Base-by-base conservation (phyloP, 92 coral and sea anemone species). In the Parazoanthus darwini region DNA sequence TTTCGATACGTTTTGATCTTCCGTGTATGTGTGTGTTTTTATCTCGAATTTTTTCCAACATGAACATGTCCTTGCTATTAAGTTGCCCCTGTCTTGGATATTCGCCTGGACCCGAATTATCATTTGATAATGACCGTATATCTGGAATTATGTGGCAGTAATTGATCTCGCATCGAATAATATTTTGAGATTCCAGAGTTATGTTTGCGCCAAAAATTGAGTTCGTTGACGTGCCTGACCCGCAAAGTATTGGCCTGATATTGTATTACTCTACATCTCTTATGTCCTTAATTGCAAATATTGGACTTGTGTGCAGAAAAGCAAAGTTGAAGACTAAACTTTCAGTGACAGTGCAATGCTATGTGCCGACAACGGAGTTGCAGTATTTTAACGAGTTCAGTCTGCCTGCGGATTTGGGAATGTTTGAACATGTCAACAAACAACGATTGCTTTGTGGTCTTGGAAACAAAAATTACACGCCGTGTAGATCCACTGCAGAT, bases 401-500 rank as follows among this genome's bases (percentile, higher is more conserved):
- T 76, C n/a, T 59, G 35, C 74, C 18, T 0, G 46, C 68, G 54
- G 74, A 81, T 59, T 59, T 20, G 48, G 74, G 85, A 59, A 81
- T 81, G 85, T 81, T 59, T 63, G 33, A 29, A 6, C 38, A 81
- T 81, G 85, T 81, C 85, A 81, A 81, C 74, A 81, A 81, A 81
- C 51, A 16, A 33, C 0, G 50, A 58, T 81, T 81, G 68, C 48
- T 80, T 51, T 6, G 70, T 38, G 6, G 23, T 76, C 79, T 39
- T 76, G 79, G 79, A 38, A 76, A 76, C 79, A 37, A 22, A 76
- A 76, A 22, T 33, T 7, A n/a, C 46, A 33, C 43, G 37, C 78
- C 25, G 23, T 37, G 78, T 42, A 74, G 79, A 20, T 76, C 15
- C 46, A 23, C 26, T 39, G 79, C 35, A 23, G 26, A 18, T 14